A percentile compares a stretch with the other conserved stretches of the same genome.
These are phyloP conservation scores for Popillia japonica DNA, from an alignment of 1,140 invertebrate species.

Conservation along the genomic window DNA sequence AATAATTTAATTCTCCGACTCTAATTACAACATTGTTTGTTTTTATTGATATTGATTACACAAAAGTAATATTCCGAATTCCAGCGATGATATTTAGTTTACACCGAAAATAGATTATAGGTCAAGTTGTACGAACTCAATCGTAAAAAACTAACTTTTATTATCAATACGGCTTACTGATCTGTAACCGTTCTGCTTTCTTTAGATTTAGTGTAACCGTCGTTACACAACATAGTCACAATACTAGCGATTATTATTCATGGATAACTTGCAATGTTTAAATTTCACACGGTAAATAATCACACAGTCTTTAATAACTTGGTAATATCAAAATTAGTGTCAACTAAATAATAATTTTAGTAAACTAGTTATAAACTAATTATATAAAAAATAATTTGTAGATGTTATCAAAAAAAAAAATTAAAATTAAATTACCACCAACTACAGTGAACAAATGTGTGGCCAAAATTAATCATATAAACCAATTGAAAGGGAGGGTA, in stretches of 20 bases:
- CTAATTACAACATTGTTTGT: not conserved
- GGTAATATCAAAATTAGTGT: too few species aligned
- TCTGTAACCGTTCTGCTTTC: conserved; percentile 25
- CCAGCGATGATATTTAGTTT: not conserved
- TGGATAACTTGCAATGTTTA: not conserved
- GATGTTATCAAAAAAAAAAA: too few species aligned
- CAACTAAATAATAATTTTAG: too few species aligned
- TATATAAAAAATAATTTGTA: too few species aligned
- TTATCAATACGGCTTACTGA: conserved; percentile 23
- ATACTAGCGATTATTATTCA: not conserved
- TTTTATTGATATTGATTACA: not conserved
- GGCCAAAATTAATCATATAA: too few species aligned
- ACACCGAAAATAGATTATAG: conserved; percentile 5
- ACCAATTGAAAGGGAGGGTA: too few species aligned
- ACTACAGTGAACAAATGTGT: too few species aligned
- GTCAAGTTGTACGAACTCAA: conserved; percentile 20
- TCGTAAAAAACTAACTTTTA: conserved; percentile 20
- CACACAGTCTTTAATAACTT: not conserved
- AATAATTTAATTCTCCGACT: not conserved
- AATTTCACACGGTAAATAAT: not conserved
- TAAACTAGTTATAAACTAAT: too few species aligned
- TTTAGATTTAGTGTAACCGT: not conserved
- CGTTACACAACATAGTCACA: not conserved
- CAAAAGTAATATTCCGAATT: conserved; percentile 4
- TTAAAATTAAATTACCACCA: too few species aligned